These are phyloP conservation scores for Neoscelio sp. DNA, from an alignment of 2,888 invertebrate species.

Conservation along the genomic window DNA sequence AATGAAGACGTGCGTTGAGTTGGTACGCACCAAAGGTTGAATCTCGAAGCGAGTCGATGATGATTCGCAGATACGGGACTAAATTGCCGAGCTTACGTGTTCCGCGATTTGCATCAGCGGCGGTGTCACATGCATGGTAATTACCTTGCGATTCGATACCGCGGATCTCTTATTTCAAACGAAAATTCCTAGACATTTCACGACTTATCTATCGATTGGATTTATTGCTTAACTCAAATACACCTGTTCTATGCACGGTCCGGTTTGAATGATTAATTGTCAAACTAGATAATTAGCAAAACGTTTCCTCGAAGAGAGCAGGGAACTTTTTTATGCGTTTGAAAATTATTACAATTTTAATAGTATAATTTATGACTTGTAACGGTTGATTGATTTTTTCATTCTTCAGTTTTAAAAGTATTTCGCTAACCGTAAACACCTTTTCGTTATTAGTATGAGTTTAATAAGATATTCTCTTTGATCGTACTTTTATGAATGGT, in stretches of 20 bases:
- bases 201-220: conserved; percentile 41
- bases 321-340: too few relatives aligned
- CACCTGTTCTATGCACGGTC: conserved; percentile 36
- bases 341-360: too few relatives aligned
- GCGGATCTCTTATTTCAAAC: conserved; percentile 21
- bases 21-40: conserved; percentile 28
- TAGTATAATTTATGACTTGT: conserved; percentile 40
- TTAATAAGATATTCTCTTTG: background rate
- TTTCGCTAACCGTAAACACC: conserved; percentile 16
- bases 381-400: conserved; percentile 49
- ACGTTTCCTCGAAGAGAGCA: conserved; percentile 4
- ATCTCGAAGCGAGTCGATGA: conserved; percentile 11
- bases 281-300: conserved; percentile 39
- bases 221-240: conserved; percentile 41
- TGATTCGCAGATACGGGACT: conserved; percentile 35
- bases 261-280: conserved; percentile 56
- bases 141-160: conserved; percentile 22
- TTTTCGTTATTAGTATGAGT: background rate
- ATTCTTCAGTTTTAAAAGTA: conserved; percentile 4
- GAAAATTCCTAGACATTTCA: conserved; percentile 42
- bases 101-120: conserved; percentile 33
- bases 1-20: conserved; percentile 61
- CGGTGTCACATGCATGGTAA: conserved; percentile 36
- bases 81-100: conserved; percentile 42
- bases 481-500: background rate